phyloP scores from a whole-genome alignment of 2,113 vertebrate genomes.

The Bujurquina vittata region DNA sequence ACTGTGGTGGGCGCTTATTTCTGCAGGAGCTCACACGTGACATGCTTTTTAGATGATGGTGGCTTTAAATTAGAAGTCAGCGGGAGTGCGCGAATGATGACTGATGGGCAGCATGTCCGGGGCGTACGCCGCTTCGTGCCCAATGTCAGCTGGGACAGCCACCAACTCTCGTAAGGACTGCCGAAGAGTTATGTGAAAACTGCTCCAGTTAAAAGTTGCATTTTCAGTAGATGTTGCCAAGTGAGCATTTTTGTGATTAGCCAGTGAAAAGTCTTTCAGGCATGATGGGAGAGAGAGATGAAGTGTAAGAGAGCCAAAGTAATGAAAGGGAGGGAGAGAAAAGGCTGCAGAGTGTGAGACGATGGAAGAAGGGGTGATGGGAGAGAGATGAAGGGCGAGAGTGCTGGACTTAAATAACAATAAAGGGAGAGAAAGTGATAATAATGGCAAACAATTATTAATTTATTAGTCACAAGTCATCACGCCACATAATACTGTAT shows the following conservation, averaged over 20 bases:
- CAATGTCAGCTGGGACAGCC: not conserved
- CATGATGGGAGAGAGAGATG: not conserved
- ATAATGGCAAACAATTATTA: not conserved
- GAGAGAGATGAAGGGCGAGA: not conserved
- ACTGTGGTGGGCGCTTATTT: not conserved
- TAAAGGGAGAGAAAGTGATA: not conserved
- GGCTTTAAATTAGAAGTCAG: not conserved
- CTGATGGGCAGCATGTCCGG: not conserved
- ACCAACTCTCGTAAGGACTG: not conserved
- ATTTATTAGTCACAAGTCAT: conserved; percentile 8
- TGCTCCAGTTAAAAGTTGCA: not conserved
- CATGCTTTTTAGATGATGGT: not conserved
- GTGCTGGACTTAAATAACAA: not conserved
- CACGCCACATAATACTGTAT: not conserved
- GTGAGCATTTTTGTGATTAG: conserved; percentile 4
- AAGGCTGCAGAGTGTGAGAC: not conserved
- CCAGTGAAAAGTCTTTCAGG: not conserved
- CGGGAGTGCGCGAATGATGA: not conserved
- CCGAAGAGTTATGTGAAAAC: not conserved
- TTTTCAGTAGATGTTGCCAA: conserved; percentile 4
- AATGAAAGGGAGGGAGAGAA: not conserved
- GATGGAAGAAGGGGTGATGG: not conserved
- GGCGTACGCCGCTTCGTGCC: not conserved
- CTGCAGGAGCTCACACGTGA: not conserved
- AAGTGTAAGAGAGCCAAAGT: not conserved